phyloP scores from a whole-genome alignment of 2,888 invertebrate genomes.

The Opisthograptis luteolata region DNA sequence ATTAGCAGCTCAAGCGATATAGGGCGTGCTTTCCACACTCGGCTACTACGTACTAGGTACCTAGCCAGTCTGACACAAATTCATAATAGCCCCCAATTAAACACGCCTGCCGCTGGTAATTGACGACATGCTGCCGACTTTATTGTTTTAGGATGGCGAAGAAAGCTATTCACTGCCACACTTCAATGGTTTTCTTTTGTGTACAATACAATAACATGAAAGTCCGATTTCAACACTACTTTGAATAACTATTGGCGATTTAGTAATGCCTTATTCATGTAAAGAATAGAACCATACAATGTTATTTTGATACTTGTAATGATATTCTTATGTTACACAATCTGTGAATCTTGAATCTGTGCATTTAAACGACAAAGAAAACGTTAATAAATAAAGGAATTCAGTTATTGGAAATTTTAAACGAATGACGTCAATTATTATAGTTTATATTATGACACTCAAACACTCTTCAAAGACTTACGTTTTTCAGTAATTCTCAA shows the following conservation, averaged over 20 bases:
- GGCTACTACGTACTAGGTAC: constrained; percentile 40
- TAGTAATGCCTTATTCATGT: constrained; percentile 6
- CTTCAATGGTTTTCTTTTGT: constrained; percentile 42
- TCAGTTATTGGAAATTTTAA: constrained; percentile 66
- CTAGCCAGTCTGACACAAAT: constrained; percentile 76
- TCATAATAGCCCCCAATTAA: constrained; percentile 76
- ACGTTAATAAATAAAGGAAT: constrained; percentile 7
- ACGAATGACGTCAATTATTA: constrained; percentile 73
- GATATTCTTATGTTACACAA: no score
- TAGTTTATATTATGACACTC: constrained; percentile 17
- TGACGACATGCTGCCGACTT: constrained; percentile 35
- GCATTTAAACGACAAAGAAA: constrained; percentile 1
- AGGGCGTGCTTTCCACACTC: constrained; percentile 55
- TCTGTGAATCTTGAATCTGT: no score
- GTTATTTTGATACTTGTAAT: not conserved
- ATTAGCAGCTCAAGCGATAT: constrained; percentile 51
- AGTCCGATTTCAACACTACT: constrained; percentile 34
- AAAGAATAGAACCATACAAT: no score
- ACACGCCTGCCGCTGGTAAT: constrained; percentile 51
- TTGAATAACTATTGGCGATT: constrained; percentile 24
- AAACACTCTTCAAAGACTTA: constrained; percentile 22
- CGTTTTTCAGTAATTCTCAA: constrained; percentile 32
- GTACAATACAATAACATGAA: constrained; percentile 53
- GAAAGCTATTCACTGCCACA: constrained; percentile 20
- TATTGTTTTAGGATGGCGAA: constrained; percentile 22